These are phyloP conservation scores for Macquaria australasica DNA, from an alignment of 2,113 vertebrate species.

Conservation along the genomic window DNA sequence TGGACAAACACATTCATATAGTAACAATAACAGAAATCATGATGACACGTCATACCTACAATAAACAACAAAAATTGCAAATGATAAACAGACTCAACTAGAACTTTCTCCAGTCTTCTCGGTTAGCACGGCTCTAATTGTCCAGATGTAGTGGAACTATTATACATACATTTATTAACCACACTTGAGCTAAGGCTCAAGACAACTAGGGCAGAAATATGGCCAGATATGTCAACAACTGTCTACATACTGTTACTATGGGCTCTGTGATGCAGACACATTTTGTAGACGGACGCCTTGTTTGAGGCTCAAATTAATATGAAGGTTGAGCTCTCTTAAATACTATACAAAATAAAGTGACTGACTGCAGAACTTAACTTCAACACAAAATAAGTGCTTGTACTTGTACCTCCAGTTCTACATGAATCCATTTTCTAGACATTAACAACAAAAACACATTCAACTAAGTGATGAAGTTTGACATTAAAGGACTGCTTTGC, in stretches of 20 bases:
- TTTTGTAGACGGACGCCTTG: conserved; percentile 37
- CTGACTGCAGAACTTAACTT: conserved; percentile 2
- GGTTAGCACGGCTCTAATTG: conserved; percentile 1
- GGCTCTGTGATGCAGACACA: conserved; percentile 3
- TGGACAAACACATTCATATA: conserved; percentile 45
- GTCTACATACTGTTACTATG: neutral
- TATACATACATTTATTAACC: conserved; percentile 39
- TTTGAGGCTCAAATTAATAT: conserved; percentile 43
- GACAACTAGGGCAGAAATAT: conserved; percentile 37
- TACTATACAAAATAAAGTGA: conserved; percentile 60
- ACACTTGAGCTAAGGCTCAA: conserved; percentile 41
- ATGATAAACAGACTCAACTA: conserved; percentile 21
- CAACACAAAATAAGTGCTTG: conserved; percentile 47
- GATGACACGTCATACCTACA: conserved; percentile 26
- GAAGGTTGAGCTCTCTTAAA: conserved; percentile 37
- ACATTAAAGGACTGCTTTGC: conserved; percentile 17
- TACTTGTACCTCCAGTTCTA: conserved; percentile 29
- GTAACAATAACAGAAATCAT: conserved; percentile 26
- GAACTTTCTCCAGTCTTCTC: conserved; percentile 30
- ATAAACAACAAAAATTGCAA: conserved; percentile 9
- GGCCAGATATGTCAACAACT: conserved; percentile 4
- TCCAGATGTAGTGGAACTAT: conserved; percentile 31
- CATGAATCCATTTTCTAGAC: neutral
- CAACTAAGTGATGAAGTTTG: conserved; percentile 8
- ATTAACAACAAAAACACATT: conserved; percentile 15